Conservation (phyloP, 2,797 vertebrate genomes). For the Propithecus perrieri region DNA sequence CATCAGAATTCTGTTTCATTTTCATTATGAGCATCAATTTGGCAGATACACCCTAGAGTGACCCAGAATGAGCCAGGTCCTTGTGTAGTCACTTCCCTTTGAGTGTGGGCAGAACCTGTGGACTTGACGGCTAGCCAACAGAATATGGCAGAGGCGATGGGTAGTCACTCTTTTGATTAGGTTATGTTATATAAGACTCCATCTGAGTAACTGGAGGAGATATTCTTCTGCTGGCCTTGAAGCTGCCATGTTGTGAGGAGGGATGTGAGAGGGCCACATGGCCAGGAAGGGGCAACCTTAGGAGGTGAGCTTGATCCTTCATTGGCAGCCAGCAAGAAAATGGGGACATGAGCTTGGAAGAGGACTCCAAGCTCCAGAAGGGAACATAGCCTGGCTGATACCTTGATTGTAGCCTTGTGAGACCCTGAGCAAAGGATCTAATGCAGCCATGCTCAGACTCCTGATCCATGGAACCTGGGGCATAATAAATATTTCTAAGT, state of each 20-base stretch:
- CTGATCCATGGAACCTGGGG: not conserved
- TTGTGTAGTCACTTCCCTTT: not conserved
- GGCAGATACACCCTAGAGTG: not conserved
- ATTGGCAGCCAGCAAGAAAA: not conserved
- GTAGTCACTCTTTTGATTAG: not conserved
- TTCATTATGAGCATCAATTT: not conserved
- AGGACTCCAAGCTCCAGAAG: not conserved
- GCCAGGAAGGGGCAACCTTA: not conserved
- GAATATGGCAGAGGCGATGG: not conserved
- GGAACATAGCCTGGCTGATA: not conserved
- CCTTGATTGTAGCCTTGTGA: not conserved
- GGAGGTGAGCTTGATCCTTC: not conserved
- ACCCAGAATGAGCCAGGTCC: not conserved
- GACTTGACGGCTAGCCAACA: not conserved
- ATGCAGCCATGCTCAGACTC: not conserved
- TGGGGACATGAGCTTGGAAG: not conserved
- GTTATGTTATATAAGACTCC: not conserved
- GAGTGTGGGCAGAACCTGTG: not conserved
- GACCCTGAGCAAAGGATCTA: not conserved
- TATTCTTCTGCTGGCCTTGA: not conserved
- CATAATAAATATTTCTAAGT: not conserved
- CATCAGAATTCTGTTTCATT: not conserved
- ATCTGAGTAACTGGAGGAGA: not conserved
- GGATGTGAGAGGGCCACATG: not conserved
- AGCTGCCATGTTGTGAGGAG: not conserved